Evolutionary conservation across 2,113 vertebrate genomes (phyloP).

Genomic region (Scomber colias): DNA sequence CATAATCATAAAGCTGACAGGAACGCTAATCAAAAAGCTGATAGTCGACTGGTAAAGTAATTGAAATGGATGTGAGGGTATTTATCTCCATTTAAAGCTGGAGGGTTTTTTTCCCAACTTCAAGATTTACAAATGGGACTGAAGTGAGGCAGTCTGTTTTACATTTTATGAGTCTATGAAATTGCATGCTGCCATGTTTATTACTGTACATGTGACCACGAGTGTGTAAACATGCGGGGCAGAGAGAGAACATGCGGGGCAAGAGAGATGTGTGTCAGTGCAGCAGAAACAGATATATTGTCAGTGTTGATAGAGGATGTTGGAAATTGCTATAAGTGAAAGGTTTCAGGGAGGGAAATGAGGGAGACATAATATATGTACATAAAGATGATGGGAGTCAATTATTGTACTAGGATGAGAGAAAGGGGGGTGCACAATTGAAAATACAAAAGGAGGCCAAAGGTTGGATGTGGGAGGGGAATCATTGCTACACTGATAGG

Average conservation of each 20-base stretch:
- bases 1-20: constrained; percentile 68
- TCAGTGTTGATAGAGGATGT: constrained; percentile 7
- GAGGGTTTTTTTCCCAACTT: background rate
- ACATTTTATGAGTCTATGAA: constrained; percentile 11
- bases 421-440: constrained; percentile 7
- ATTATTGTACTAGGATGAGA: constrained; percentile 13
- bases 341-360: constrained; percentile 11
- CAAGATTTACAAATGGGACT: constrained; percentile 15
- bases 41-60: constrained; percentile 48
- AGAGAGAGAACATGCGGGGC: background rate
- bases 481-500: background rate
- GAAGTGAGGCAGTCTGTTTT: constrained; percentile 5
- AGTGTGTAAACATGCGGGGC: background rate
- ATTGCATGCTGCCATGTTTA: constrained; percentile 1
- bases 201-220: constrained; percentile 14
- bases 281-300: constrained; percentile 2
- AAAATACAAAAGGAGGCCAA: constrained; percentile 36
- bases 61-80: constrained; percentile 48
- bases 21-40: constrained; percentile 57
- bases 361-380: constrained; percentile 1
- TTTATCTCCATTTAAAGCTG: constrained; percentile 57
- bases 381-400: background rate
- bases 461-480: constrained; percentile 1
- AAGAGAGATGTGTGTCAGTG: constrained; percentile 26
- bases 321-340: constrained; percentile 12